These are phyloP conservation scores for Leptonema lineaticorne DNA, from an alignment of 1,140 invertebrate genomes.

Conservation along the genomic window DNA sequence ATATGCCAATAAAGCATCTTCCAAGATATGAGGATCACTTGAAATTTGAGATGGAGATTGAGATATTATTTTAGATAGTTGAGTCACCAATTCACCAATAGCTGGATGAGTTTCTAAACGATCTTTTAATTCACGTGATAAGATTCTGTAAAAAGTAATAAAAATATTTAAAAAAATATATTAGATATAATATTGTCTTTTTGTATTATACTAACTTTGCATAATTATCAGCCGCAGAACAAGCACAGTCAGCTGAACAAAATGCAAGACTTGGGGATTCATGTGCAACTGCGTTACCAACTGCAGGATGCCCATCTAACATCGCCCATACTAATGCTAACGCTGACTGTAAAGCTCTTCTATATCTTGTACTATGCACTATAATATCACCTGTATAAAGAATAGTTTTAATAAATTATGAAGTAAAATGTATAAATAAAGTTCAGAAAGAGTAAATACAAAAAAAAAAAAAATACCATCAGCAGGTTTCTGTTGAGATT, in stretches of 20 bases:
- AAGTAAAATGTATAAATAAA: neutral
- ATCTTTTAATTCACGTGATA: conserved; percentile 51
- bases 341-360: conserved; percentile 86
- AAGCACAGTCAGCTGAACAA: conserved; percentile 81
- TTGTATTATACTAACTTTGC: conserved; percentile 51
- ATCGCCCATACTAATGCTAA: conserved; percentile 78
- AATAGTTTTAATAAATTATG: neutral
- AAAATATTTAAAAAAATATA: neutral
- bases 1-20: conserved; percentile 79
- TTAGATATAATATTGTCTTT: neutral
- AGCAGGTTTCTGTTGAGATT: conserved; percentile 23
- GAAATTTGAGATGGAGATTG: conserved; percentile 64
- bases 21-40: conserved; percentile 68
- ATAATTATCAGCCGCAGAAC: conserved; percentile 69
- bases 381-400: conserved; percentile 61
- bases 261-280: conserved; percentile 83
- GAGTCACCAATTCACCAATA: conserved; percentile 65
- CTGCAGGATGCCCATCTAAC: conserved; percentile 55
- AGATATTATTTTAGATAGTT: conserved; percentile 62
- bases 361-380: conserved; percentile 79
- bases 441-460: conserved; percentile 36
- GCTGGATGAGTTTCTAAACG: conserved; percentile 67
- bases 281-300: conserved; percentile 46
- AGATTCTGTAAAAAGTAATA: conserved; percentile 37
- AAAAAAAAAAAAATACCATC: conserved; percentile 26